Percentiles rank a stretch among this genome's conserved stretches.
Evolutionary conservation across 92 coral and sea anemone genomes (phyloP).

Genomic region (Paragorgia papillata): DNA sequence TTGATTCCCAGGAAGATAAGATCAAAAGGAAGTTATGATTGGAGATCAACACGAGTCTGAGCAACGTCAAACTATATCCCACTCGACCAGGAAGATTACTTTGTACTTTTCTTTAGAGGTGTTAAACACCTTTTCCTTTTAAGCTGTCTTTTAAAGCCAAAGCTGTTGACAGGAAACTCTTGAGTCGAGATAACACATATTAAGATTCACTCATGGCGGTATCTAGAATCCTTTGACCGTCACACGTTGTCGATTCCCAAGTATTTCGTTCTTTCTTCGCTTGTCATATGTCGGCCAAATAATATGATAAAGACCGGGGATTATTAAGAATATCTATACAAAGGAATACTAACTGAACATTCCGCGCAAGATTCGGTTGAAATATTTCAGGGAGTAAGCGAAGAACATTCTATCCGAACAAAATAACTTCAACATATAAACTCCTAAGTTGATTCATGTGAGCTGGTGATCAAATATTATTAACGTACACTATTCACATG

Average conservation of each 20-base stretch:
- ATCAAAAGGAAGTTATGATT: background rate
- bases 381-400: too few species aligned
- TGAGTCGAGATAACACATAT: background rate
- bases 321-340: too few species aligned
- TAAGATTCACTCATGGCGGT: conserved; percentile 1
- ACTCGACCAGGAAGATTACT: conserved; percentile 8
- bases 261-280: background rate
- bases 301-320: background rate
- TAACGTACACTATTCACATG: background rate
- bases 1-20: background rate
- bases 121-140: conserved; percentile 11
- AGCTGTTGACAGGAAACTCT: conserved; percentile 32
- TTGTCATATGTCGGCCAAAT: background rate
- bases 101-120: conserved; percentile 16
- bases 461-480: background rate
- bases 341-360: too few species aligned
- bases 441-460: too few species aligned
- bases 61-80: conserved; percentile 4
- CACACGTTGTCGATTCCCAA: conserved; percentile 1
- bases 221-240: background rate
- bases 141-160: background rate
- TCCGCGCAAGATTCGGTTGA: too few species aligned
- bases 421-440: too few species aligned
- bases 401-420: too few species aligned
- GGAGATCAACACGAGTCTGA: background rate